Evolutionary conservation across 2,113 vertebrate genomes (phyloP), one percentile per base, ranked within the genome.

Genomic region (Grammomys surdaster): DNA sequence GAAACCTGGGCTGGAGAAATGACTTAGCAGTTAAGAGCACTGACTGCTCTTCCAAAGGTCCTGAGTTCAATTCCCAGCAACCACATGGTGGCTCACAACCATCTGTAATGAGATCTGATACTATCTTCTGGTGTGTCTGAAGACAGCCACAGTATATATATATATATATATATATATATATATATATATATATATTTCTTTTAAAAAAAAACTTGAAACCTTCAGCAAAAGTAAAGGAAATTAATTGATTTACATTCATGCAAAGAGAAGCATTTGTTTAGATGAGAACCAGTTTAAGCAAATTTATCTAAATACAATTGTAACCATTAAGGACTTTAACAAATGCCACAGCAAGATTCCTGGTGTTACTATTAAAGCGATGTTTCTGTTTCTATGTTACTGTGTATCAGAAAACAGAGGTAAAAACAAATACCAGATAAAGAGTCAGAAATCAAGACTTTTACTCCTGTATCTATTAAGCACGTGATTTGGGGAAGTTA

Each of bases 241-340:
- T 89, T 89, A 87, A 97, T 70, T 97, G 92, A 92, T 96, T 97
- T 96, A 87, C 93, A 72, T 36, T 76, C 87, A 78, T 43, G 60
- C 72, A 82, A 43, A 96, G 87, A 94, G 88, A 95, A 65, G 3
- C 22, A 92, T 96, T 91, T 97, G 72, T 94, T 48, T 69, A 63
- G 76, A 28, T 82, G 33, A 95, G 77, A 82, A 96, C 0, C 51
- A 12, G 84, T 75, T 86, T 78, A 94, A 95, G 67, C 19, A 95
- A 95, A 95, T 96, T 92, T 97, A 36, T 90, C 67, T 78, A 92
- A 94, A 81, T 58, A 75, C 63, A 54, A 87, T 77, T 95, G 54
- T 89, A 93, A 82, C 43, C 72, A 93, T 67, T 90, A 96, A 96
- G 85, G 11, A 70, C 65, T 94, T 86, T 88, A 86, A 96, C 70